Evolutionary conservation across 2,888 invertebrate genomes (phyloP).

Genomic region (Volucella zonaria): DNA sequence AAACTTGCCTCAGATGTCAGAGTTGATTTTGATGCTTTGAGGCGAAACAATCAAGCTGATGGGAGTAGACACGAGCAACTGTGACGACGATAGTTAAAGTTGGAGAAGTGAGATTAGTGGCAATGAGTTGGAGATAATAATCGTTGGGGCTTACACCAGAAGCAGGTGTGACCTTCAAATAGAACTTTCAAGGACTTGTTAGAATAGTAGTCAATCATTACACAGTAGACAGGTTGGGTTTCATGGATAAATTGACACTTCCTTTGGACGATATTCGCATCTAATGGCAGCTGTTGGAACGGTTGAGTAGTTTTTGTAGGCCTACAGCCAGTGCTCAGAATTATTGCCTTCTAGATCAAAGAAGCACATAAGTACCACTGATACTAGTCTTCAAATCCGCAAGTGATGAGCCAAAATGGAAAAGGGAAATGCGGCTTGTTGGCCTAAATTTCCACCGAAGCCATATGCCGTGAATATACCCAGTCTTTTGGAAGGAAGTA

Average conservation of each 20-base stretch:
- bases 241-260: too few relatives aligned
- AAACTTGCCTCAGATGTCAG: slow-evolving; percentile 59
- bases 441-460: too few relatives aligned
- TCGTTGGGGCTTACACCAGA: slow-evolving; percentile 13
- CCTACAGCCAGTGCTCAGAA: not conserved
- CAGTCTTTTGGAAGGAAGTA: too few relatives aligned
- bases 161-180: slow-evolving; percentile 39
- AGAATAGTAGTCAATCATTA: too few relatives aligned
- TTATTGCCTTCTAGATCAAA: slow-evolving; percentile 13
- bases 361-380: too few relatives aligned
- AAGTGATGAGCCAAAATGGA: too few relatives aligned
- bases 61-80: slow-evolving; percentile 43
- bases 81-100: slow-evolving; percentile 47
- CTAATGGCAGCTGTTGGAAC: not conserved
- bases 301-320: too few relatives aligned
- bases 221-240: too few relatives aligned
- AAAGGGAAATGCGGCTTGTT: too few relatives aligned
- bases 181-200: slow-evolving; percentile 15
- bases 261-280: not conserved
- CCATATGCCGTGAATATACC: too few relatives aligned
- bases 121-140: slow-evolving; percentile 16
- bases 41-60: slow-evolving; percentile 59
- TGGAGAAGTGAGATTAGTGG: slow-evolving; percentile 10
- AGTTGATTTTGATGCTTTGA: slow-evolving; percentile 61
- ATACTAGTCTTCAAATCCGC: too few relatives aligned